phyloP scores from a whole-genome alignment of 2,113 vertebrate genomes.

The Nothocercus nigrocapillus region DNA sequence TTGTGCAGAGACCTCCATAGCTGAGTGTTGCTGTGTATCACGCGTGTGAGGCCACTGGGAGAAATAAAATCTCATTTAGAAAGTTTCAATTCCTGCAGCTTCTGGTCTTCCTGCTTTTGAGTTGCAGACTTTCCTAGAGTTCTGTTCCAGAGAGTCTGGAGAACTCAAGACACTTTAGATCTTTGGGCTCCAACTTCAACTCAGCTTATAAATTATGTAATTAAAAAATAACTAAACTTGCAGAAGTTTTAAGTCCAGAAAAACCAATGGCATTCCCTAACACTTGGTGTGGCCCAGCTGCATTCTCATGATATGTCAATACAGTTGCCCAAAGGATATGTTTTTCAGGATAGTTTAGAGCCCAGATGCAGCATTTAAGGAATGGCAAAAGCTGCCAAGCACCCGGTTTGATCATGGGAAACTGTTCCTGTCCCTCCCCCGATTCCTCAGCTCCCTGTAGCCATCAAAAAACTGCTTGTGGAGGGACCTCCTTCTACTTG shows the following conservation, averaged over 20 bases:
- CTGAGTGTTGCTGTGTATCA: rapidly evolving
- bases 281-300: rapidly evolving
- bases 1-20: background rate
- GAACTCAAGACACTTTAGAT: background rate
- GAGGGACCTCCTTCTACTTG: background rate
- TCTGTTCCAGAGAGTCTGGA: background rate
- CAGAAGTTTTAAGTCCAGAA: background rate
- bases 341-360: rapidly evolving
- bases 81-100: rapidly evolving
- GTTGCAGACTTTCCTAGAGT: rapidly evolving
- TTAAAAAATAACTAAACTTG: background rate
- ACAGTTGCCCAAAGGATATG: too few species aligned
- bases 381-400: background rate
- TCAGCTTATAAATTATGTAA: background rate
- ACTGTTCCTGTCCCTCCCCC: background rate
- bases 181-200: background rate
- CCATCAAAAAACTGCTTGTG: background rate
- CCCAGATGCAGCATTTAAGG: background rate
- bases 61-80: background rate
- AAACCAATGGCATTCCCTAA: rapidly evolving
- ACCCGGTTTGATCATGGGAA: background rate
- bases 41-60: rapidly evolving
- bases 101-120: background rate
- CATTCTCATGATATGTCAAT: rapidly evolving
- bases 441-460: background rate